These are phyloP conservation scores for Platichthys stellatus DNA, from an alignment of 2,113 vertebrate genomes.

Conservation along the genomic window DNA sequence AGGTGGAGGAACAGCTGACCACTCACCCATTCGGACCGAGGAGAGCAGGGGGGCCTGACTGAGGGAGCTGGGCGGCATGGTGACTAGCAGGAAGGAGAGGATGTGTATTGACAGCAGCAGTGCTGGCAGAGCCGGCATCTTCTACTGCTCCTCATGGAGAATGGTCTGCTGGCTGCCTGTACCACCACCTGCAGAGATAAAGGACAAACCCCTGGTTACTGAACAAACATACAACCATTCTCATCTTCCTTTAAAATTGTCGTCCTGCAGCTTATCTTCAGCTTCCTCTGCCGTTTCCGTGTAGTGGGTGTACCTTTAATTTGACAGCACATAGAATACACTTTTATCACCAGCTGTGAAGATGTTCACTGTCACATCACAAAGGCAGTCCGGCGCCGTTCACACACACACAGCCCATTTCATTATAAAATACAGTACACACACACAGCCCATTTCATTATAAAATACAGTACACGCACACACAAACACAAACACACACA, in stretches of 20 bases:
- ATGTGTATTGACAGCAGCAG: conserved; percentile 91
- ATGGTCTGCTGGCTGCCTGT: conserved; percentile 92
- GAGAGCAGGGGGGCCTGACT: conserved; percentile 88
- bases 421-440: conserved; percentile 13
- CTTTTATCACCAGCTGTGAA: conserved; percentile 42
- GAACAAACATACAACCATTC: not conserved
- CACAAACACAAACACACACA: not conserved
- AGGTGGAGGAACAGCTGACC: not conserved
- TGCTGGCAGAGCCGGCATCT: conserved; percentile 96
- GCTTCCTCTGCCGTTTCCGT: conserved; percentile 24
- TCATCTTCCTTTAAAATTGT: conserved; percentile 28
- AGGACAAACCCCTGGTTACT: conserved; percentile 42
- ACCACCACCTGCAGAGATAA: conserved; percentile 86
- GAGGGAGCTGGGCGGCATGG: conserved; percentile 84
- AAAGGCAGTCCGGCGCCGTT: conserved; percentile 30
- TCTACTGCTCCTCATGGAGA: conserved; percentile 98
- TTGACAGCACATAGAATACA: conserved; percentile 34
- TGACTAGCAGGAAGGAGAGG: conserved; percentile 84
- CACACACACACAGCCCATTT: conserved; percentile 41
- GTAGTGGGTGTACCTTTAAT: conserved; percentile 22
- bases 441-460: conserved; percentile 36
- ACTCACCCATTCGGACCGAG: conserved; percentile 93
- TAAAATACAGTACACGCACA: conserved; percentile 18
- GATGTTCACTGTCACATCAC: conserved; percentile 62
- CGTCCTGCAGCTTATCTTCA: conserved; percentile 27